Base-by-base conservation (phyloP, 2,888 invertebrate species). In the Gibbula magus region DNA sequence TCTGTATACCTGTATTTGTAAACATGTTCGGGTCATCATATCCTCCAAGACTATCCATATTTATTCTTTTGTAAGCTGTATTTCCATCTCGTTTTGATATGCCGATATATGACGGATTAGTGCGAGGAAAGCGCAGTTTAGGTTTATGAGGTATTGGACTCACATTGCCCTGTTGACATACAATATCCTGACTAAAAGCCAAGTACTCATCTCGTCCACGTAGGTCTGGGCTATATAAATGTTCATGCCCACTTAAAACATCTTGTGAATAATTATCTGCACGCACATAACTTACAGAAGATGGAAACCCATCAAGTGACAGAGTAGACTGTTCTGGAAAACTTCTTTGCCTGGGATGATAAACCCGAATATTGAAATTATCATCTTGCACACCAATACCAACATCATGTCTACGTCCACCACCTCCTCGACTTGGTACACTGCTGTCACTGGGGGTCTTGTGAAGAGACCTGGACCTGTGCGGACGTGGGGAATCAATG, bases 21-120 rank as follows among this genome's bases (percentile, higher is more conserved):
- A 75, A 79, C 81, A 82, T 84, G 78, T 86, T 84, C 67, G 82
- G 79, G 70, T 87, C 87, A 53, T 84, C 80, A 52, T 81, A 81
- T 39, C 85, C 56, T 25, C 85, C 76, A 39, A 86, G 85, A 79
- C 86, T 85, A 70, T 88, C 88, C 8, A 87, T 85, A 79, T 88
- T 90, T 25, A 91, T 87, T 70, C 86, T 85, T 78, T 90, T 90
- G 81, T 89, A 91, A 25, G 87, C 87, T 52, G 85, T 88, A 81
- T 83, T 83, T 39, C 87, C 87, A 76, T 88, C 86, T 29, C 87
- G 83, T 80, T 90, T 88, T 74, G 86, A 86, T 5, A 91, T 89
- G 54, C 91, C 91, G 10, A 92, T 89, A 82, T 91, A 92, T 18
- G 92, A 89, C 18, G 92, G 92, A 84, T 92, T 93, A 5, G 92